Percentiles rank a stretch among this genome's conserved stretches.
phyloP scores from a whole-genome alignment of 2,888 invertebrate species.

The Digitonthophagus gazella region DNA sequence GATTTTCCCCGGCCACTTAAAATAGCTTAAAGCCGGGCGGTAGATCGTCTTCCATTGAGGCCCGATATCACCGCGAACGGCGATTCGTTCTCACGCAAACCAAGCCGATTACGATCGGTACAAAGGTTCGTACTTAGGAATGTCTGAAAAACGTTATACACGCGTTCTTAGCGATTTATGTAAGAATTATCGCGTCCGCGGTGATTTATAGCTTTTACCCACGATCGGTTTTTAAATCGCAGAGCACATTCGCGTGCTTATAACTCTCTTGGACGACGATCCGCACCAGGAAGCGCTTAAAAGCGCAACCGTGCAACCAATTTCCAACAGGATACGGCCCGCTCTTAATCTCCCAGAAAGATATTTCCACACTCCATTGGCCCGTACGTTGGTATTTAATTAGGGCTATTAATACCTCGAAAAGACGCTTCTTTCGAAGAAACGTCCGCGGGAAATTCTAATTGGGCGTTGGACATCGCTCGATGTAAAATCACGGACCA shows the following conservation, averaged over 20 bases:
- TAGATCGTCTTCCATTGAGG: not conserved
- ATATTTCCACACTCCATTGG: not conserved
- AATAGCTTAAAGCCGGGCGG: not conserved
- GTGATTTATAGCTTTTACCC: slow-evolving; percentile 10
- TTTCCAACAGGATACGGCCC: not conserved
- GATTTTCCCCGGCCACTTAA: too few species aligned
- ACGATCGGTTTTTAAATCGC: slow-evolving; percentile 13
- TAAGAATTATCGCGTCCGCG: slow-evolving; percentile 3
- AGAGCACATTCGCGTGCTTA: not conserved
- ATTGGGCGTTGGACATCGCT: slow-evolving; percentile 46
- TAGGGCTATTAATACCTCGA: not conserved
- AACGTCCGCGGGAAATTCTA: not conserved
- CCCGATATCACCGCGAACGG: not conserved
- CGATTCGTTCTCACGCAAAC: not conserved
- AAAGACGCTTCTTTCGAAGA: not conserved
- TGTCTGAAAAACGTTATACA: not conserved
- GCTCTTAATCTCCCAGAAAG: not conserved
- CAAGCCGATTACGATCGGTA: not conserved
- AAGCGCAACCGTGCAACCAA: not conserved
- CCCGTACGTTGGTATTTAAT: not conserved
- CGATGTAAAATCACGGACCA: slow-evolving; percentile 50
- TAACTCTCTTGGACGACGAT: not conserved
- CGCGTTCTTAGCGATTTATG: slow-evolving; percentile 3
- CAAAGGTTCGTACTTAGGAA: not conserved
- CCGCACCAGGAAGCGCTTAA: not conserved